Percentiles rank a stretch among this genome's conserved stretches.
phyloP scores from a whole-genome alignment of 2,797 vertebrate genomes.

The Hipposideros larvatus region DNA sequence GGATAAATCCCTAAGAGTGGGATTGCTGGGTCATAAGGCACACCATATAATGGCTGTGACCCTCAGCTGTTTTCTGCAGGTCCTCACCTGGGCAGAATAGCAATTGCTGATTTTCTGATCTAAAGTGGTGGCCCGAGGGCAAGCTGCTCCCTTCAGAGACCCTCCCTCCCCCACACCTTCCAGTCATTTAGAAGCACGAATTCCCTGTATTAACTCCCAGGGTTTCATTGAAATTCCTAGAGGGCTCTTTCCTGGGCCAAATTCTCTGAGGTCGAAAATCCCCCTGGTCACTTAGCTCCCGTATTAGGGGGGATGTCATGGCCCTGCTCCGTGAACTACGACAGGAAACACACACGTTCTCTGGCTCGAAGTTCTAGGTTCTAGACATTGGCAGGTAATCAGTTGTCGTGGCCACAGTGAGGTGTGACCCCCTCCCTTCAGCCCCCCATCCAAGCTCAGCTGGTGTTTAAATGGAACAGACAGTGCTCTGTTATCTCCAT shows the following conservation, averaged over 20 bases:
- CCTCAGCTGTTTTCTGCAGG: background rate
- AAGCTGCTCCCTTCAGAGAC: background rate
- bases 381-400: background rate
- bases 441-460: too few species aligned
- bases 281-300: too few species aligned
- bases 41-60: background rate
- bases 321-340: background rate
- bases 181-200: background rate
- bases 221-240: too few species aligned
- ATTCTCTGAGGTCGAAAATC: background rate
- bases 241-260: background rate
- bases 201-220: background rate
- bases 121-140: background rate
- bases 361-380: too few species aligned
- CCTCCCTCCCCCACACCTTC: too few species aligned
- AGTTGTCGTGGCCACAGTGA: too few species aligned
- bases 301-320: background rate
- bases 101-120: background rate
- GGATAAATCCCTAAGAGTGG: too few species aligned
- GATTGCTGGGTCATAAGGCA: too few species aligned
- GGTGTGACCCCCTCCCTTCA: too few species aligned
- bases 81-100: background rate
- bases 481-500: rapidly evolving
- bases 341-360: background rate
- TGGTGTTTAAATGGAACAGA: background rate